These are phyloP conservation scores for Crioceris asparagi DNA, from an alignment of 2,888 invertebrate genomes.

Conservation along the genomic window DNA sequence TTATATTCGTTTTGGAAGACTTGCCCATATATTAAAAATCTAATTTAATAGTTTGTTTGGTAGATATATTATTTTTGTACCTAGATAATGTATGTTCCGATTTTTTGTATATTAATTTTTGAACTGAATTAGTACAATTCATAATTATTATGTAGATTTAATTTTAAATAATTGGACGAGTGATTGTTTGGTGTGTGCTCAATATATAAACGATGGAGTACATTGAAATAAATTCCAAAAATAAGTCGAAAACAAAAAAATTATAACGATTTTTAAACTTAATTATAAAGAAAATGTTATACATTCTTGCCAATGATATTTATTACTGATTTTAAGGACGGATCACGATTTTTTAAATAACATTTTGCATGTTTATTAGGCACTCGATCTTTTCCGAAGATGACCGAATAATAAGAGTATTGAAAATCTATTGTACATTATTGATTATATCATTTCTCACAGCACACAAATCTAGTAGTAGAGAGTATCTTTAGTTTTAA, in stretches of 20 bases:
- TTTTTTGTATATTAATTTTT: conserved; percentile 6
- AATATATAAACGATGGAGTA: conserved; percentile 21
- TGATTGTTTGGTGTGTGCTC: conserved; percentile 24
- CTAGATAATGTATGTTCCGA: conserved; percentile 1
- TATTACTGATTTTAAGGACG: conserved; percentile 27
- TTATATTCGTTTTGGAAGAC: too few species aligned
- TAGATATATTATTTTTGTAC: conserved; percentile 10
- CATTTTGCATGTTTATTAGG: conserved; percentile 32
- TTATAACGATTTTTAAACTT: conserved; percentile 14
- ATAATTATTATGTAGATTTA: too few species aligned
- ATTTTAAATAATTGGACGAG: conserved; percentile 19
- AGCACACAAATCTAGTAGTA: conserved; percentile 43
- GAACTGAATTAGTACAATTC: conserved; percentile 21
- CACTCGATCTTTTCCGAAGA: conserved; percentile 31
- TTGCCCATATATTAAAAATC: too few species aligned
- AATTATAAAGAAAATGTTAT: conserved; percentile 11
- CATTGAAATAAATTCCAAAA: conserved; percentile 19
- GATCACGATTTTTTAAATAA: conserved; percentile 23
- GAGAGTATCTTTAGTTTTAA: conserved; percentile 53
- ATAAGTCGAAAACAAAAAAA: conserved; percentile 18
- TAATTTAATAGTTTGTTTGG: conserved; percentile 14
- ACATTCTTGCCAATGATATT: conserved; percentile 24
- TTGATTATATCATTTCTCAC: conserved; percentile 37
- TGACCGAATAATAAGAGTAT: conserved; percentile 31
- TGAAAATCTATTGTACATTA: conserved; percentile 20